Evolutionary conservation across 2,797 vertebrate genomes (phyloP), one percentile per base, ranked within the genome.

Genomic region (Danio choprae): DNA sequence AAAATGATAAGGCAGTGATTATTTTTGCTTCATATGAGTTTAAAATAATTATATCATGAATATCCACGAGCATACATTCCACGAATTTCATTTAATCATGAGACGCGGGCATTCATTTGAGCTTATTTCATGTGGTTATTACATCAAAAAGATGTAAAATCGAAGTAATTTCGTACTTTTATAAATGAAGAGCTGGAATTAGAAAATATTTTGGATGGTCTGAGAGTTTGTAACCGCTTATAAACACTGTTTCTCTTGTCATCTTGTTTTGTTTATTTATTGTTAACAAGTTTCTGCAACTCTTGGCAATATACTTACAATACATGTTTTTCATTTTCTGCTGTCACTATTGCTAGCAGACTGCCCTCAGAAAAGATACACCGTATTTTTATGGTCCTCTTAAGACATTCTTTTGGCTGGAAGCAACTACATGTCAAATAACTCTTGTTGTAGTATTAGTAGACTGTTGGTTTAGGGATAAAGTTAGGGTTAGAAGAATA

Each of bases 271-370:
- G 82, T 59, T 58, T 55, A 77, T 81, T 79, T 64, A 73, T 69
- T 51, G 9, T 81, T 68, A 64, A 73, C 75, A 76, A 46, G 4
- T 60, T 70, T 71, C 63, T 16, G 20, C 2, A 20, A 38, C 29
- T 78, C 60, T 81, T 81, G 73, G 69, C 82, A 83, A 40, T 56
- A 72, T 53, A 51, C 50, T 53, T 68, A 13, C 59, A 80, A 50
- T 48, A 36, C 9, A 13, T 83, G 74, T 84, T 86, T 76, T 71
- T 64, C 46, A 84, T 84, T 73, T 80, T 53, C 38, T 73, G 15
- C 9, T 22, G 74, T n/a, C 36, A 51, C 41, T 20, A 55, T 65
- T 72, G 22, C 6, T 51, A 29, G 46, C 8, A 18, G 46, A 55
- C 46, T n/a, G 59, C 36, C 15, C 8, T 81, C 60, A 15, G 70